Percentiles rank a stretch among this genome's conserved stretches.
Conservation (phyloP, 2,797 vertebrate species). For the Oryzias dopingdopingensis region DNA sequence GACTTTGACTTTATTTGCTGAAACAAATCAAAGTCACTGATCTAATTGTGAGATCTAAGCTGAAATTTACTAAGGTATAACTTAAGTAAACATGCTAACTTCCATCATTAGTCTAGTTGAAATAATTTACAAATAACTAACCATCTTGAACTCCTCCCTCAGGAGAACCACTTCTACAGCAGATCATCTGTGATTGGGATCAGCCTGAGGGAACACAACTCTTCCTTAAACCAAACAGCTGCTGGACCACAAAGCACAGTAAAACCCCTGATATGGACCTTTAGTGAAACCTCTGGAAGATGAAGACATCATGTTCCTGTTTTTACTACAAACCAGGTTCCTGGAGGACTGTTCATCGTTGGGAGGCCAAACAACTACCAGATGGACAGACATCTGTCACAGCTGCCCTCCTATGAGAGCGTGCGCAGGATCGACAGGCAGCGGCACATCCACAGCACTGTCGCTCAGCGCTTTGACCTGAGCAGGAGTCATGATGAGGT, state of each 20-base stretch:
- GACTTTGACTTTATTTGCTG: no score
- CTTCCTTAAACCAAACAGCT: conserved; percentile 41
- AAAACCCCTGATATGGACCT: neutral
- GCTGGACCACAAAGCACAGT: conserved; percentile 26
- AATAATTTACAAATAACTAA: no score
- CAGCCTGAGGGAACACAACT: conserved; percentile 13
- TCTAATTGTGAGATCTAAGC: no score
- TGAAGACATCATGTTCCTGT: neutral
- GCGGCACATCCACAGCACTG: conserved; percentile 71
- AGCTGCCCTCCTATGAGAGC: conserved; percentile 70
- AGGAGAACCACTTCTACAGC: conserved; percentile 64
- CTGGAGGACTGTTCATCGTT: conserved; percentile 58
- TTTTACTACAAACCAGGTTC: conserved; percentile 22
- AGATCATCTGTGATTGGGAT: conserved; percentile 55
- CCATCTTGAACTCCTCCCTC: neutral
- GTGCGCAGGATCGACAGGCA: conserved; percentile 71
- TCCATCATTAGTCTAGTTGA: no score
- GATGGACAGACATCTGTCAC: conserved; percentile 51
- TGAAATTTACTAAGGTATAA: no score
- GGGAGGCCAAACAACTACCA: conserved; percentile 65
- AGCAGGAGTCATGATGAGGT: conserved; percentile 19
- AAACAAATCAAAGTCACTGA: no score
- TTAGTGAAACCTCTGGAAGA: neutral
- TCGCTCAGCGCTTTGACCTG: conserved; percentile 62
- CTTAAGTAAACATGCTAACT: no score